Base-by-base conservation (phyloP, 2,888 invertebrate species). In the Drosophila infuscata region DNA sequence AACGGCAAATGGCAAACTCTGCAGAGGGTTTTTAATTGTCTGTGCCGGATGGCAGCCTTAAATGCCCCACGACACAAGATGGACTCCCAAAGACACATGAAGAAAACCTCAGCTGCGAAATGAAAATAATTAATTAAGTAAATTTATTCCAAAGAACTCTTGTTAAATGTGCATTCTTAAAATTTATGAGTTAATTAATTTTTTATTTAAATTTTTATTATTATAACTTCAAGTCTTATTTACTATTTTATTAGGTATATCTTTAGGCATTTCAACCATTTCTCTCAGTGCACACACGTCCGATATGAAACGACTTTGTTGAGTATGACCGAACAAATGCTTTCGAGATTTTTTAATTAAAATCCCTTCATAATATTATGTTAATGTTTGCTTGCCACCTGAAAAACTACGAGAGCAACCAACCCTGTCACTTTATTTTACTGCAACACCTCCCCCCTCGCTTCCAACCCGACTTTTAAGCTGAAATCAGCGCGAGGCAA, bases 11-110 rank as follows among this genome's bases (percentile, higher is more conserved):
- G 90, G 86, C 89, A 81, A 89, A 70, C 79, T 90, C 79, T 87
- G 82, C 89, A 87, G 90, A 87, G 88, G 86, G 89, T 89, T 87
- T 87, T 87, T 87, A 87, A 87, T 90, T 87, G 90, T 87, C 86
- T 87, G 80, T 76, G 75, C 90, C 88, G 86, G 89, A 87, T 90
- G 87, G 86, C 76, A 76, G 88, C 51, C 90, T 88, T 88, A 88
- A 85, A 88, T 82, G 88, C 83, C 83, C 68, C 70, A 69, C 77
- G 71, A 76, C 70, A 78, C 74, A 73, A 60, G 57, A 64, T 69
- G 74, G 59, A 78, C 59, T 69, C 70, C 32, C 17, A 30, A 25
- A 4, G 46, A 65, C 81, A 78, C 78, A 25, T 36, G 0, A 11
- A 62, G 30, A 67, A 71, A 62, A 15, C 0, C 0, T 15, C 2